Conservation (phyloP, 2,888 invertebrate genomes). For the Yponomeuta plumbellus region DNA sequence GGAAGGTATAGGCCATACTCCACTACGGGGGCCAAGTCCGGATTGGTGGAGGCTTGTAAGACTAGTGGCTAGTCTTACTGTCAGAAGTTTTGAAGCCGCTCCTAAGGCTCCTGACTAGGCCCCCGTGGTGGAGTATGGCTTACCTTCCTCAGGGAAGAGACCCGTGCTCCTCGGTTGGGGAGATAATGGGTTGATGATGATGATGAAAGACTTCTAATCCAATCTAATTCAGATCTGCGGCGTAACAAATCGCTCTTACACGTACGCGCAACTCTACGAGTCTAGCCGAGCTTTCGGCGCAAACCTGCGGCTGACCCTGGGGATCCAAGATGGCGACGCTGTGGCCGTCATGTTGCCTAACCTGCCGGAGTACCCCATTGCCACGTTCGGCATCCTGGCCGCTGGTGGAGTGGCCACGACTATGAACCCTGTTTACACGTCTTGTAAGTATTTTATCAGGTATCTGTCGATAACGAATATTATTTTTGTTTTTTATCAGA, state of each 20-base stretch:
- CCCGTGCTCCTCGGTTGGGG: too few relatives aligned
- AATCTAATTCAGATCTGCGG: constrained; percentile 32
- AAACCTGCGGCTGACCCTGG: constrained; percentile 74
- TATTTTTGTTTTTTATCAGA: too few relatives aligned
- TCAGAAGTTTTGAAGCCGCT: too few relatives aligned
- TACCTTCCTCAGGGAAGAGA: too few relatives aligned
- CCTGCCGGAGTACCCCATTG: constrained; percentile 79
- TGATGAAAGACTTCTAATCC: too few relatives aligned
- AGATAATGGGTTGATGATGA: too few relatives aligned
- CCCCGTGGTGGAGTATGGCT: too few relatives aligned
- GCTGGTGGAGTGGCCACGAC: constrained; percentile 79
- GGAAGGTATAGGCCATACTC: too few relatives aligned
- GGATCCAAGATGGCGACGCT: constrained; percentile 75
- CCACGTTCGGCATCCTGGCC: constrained; percentile 74
- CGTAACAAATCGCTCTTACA: constrained; percentile 30
- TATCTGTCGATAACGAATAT: neutral
- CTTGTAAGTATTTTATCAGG: constrained; percentile 39
- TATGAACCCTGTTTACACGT: constrained; percentile 80
- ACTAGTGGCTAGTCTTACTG: too few relatives aligned
- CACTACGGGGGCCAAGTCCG: too few relatives aligned
- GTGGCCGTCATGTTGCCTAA: constrained; percentile 81
- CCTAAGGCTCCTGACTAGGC: too few relatives aligned
- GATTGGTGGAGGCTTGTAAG: too few relatives aligned
- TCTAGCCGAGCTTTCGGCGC: constrained; percentile 73
- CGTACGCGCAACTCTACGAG: constrained; percentile 54